These are phyloP conservation scores for Bellardia bayeri DNA, from an alignment of 2,888 invertebrate species.

Conservation along the genomic window DNA sequence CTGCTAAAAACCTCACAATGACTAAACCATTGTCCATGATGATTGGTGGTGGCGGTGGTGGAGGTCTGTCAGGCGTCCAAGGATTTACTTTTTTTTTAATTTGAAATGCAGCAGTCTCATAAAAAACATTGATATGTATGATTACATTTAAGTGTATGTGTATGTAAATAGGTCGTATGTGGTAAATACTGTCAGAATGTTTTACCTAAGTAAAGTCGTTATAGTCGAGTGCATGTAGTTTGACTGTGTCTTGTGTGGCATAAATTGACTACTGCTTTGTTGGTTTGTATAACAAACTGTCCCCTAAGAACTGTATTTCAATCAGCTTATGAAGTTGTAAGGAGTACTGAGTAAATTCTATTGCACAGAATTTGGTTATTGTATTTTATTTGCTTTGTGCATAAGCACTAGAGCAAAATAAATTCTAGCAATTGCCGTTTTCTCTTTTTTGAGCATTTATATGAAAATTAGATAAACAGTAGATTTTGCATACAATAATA, in stretches of 20 bases:
- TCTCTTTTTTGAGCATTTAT: too few species aligned
- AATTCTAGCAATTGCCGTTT: too few species aligned
- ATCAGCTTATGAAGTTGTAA: slow-evolving; percentile 13
- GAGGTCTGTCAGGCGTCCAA: neutral
- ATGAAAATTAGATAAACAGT: too few species aligned
- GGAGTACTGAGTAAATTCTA: neutral
- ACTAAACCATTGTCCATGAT: slow-evolving; percentile 1
- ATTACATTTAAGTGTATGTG: slow-evolving; percentile 1
- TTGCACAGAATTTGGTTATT: neutral
- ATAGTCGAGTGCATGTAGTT: neutral
- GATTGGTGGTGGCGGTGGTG: neutral
- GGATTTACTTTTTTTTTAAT: neutral
- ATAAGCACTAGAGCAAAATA: too few species aligned
- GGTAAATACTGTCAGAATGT: slow-evolving; percentile 30
- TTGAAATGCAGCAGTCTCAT: slow-evolving; percentile 2
- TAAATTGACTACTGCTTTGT: slow-evolving; percentile 20
- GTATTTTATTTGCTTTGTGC: too few species aligned
- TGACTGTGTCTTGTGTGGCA: slow-evolving; percentile 18
- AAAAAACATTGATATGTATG: slow-evolving; percentile 13
- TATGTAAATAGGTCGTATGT: neutral
- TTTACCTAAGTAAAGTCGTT: slow-evolving; percentile 22
- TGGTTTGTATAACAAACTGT: neutral
- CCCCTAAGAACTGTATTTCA: neutral
- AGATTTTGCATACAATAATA: too few species aligned
- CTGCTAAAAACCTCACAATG: neutral